Conservation (phyloP, 23 tunicate genomes). For the Oikopleura vanhoeffeni region DNA sequence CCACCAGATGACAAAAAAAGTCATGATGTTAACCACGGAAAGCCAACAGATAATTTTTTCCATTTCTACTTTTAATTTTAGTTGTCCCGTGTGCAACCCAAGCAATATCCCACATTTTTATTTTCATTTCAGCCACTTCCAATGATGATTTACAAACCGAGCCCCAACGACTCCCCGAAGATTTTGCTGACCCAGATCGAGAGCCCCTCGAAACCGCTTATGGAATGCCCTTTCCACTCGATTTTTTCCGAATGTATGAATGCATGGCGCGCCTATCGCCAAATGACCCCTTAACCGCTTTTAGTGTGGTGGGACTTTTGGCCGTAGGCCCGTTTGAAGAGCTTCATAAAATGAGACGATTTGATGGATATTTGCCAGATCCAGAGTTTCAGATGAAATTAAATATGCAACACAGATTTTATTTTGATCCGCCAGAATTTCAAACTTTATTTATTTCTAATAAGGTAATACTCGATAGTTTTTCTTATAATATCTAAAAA, state of each 20-base stretch:
- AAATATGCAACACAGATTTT: neutral
- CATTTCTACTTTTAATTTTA: too few species aligned
- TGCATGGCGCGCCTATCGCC: neutral
- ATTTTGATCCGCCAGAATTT: slow-evolving; percentile 14
- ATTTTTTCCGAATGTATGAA: slow-evolving; percentile 3
- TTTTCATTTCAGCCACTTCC: too few species aligned
- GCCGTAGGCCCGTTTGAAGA: slow-evolving; percentile 16
- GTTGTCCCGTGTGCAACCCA: too few species aligned
- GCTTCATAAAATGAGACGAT: slow-evolving; percentile 12
- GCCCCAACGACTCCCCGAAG: neutral
- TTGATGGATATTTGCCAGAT: slow-evolving; percentile 4
- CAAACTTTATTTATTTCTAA: slow-evolving; percentile 2
- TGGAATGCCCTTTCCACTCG: neutral
- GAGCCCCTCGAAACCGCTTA: slow-evolving; percentile 12
- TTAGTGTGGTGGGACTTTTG: slow-evolving; percentile 2
- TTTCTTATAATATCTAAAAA: too few species aligned
- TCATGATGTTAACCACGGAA: too few species aligned
- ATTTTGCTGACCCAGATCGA: slow-evolving; percentile 1
- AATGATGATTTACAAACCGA: neutral
- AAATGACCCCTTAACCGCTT: neutral
- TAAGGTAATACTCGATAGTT: too few species aligned
- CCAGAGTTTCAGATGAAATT: slow-evolving; percentile 13
- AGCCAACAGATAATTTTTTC: too few species aligned
- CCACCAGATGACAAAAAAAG: too few species aligned
- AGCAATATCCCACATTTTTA: too few species aligned